Evolutionary conservation across 2,113 vertebrate species (phyloP).

Genomic region (Xerus inauris): DNA sequence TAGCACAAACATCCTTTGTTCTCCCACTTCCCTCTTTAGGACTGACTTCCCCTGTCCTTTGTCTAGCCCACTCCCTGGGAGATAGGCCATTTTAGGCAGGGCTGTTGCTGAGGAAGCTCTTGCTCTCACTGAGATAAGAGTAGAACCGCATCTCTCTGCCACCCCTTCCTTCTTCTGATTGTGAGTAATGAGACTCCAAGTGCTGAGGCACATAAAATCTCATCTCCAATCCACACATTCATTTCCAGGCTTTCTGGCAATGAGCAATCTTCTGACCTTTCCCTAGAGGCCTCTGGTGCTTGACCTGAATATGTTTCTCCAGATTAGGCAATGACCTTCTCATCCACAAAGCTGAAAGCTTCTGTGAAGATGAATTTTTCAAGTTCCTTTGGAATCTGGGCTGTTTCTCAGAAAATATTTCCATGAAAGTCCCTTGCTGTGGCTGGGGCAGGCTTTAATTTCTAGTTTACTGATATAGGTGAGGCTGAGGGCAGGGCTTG

Average conservation of each 20-base stretch:
- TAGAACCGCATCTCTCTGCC: not conserved
- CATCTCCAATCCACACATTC: conserved; percentile 34
- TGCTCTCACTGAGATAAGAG: not conserved
- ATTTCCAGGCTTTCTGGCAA: conserved; percentile 56
- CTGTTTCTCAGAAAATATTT: conserved; percentile 19
- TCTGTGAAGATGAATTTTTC: conserved; percentile 74
- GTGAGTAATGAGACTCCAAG: not conserved
- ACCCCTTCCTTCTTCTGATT: not conserved
- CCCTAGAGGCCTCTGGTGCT: conserved; percentile 79
- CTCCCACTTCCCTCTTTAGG: not conserved
- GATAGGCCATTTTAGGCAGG: not conserved
- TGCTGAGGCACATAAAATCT: conserved; percentile 58
- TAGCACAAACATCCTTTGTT: not conserved
- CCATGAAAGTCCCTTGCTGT: conserved; percentile 12
- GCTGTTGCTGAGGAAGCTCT: not conserved
- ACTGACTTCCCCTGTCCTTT: not conserved
- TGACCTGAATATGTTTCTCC: conserved; percentile 87
- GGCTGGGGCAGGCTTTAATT: conserved; percentile 30
- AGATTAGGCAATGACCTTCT: conserved; percentile 86
- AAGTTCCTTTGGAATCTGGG: conserved; percentile 66
- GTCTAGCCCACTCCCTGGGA: not conserved
- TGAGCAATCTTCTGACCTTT: conserved; percentile 67
- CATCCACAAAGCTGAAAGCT: conserved; percentile 76
- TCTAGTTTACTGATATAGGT: not conserved
- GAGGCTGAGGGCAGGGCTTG: not conserved